Evolutionary conservation across 1,140 invertebrate genomes (phyloP).

Genomic region (Leptinotarsa lineolata): DNA sequence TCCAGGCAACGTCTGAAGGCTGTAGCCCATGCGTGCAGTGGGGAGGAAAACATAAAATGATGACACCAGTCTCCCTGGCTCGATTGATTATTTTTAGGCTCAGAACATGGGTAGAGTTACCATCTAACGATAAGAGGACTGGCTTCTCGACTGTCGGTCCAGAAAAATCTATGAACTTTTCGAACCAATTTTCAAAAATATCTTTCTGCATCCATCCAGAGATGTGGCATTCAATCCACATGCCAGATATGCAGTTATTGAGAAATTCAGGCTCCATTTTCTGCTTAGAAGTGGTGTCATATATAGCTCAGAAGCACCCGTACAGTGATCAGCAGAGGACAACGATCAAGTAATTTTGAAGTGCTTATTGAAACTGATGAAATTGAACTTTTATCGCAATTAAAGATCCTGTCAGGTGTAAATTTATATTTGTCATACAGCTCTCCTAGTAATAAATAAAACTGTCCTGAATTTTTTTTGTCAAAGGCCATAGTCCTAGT

Average conservation of each 20-base stretch:
- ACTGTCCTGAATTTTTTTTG: too few relatives aligned
- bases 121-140: background rate
- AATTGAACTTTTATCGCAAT: background rate
- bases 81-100: background rate
- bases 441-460: too few relatives aligned
- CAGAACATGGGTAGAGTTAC: too few relatives aligned
- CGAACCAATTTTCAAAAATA: constrained; percentile 5
- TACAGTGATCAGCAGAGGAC: background rate
- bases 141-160: background rate
- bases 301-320: too few relatives aligned
- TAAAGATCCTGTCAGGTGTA: too few relatives aligned
- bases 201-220: constrained; percentile 13
- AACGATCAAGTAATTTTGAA: background rate
- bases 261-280: too few relatives aligned
- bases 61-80: background rate
- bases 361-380: background rate
- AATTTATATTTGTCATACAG: too few relatives aligned
- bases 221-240: background rate
- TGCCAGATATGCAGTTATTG: background rate
- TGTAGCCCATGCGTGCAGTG: background rate
- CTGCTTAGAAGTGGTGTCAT: too few relatives aligned
- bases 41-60: constrained; percentile 7
- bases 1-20: background rate
- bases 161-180: constrained; percentile 3
- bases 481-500: too few relatives aligned